Evolutionary conservation across 2,888 invertebrate genomes (phyloP), one percentile per base, ranked within the genome.

Genomic region (Scaptomyza parva): DNA sequence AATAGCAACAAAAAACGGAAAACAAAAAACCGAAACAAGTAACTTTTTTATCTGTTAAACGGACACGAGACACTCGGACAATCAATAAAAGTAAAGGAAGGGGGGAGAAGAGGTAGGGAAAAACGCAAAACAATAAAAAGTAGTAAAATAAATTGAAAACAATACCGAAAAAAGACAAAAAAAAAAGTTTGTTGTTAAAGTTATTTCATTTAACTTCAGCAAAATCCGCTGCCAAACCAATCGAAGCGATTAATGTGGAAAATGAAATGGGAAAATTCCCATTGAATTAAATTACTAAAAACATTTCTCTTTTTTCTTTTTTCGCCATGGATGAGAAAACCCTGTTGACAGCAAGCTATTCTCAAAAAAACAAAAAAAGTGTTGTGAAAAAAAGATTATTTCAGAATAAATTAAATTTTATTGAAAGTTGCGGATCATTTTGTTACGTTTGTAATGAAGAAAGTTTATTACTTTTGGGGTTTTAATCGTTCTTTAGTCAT

Each of bases 121-220:
- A 45, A 50, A 37, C 44, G 44, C 55, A 24, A 37, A 35, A 50
- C 30, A 61, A 52, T 8, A 40, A 44, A 52, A 67, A 17, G 37
- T 41, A 26, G 28, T 63, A 7, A 37, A 37, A 37, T 37, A 47
- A 39, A 24, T 53, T 48, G 61, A 28, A 40, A 39, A 53, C 30
- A 61, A 52, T 8, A 40, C n/a, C 22, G 22, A 8, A 26, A 8
- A 26, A 28, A 44, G 52, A 52, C 3, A 8, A 26, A 8, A 26
- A 28, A 44, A 55, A 52, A 67, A 37, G 35, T 41, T 41, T 30
- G 24, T 58, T 75, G 45, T 65, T 65, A 43, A 59, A 62, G 57
- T 59, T 55, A 62, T 76, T 76, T 70, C 51, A 59, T 57, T 74
- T 55, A 73, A 61, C 51, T 73, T 67, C 22, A n/a, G n/a, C n/a